These are phyloP conservation scores for Epinephelus moara DNA, from an alignment of 2,113 vertebrate genomes.

Conservation along the genomic window DNA sequence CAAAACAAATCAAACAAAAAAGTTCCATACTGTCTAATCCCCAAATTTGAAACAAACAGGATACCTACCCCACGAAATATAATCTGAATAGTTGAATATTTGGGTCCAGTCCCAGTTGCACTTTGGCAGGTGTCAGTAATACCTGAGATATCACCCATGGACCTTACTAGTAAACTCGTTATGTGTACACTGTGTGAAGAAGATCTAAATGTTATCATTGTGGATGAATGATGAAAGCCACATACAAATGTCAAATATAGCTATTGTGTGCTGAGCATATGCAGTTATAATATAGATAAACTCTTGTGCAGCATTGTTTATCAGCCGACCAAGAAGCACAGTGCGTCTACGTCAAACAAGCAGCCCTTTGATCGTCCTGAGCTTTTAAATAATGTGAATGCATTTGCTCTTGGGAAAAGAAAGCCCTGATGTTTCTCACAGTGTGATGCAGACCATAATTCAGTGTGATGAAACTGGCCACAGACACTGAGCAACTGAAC, in stretches of 20 bases:
- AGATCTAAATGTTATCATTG: slow-evolving; percentile 29
- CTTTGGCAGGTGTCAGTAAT: background rate
- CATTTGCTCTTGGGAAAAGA: background rate
- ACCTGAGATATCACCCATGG: background rate
- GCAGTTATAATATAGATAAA: slow-evolving; percentile 3
- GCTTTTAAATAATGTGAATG: slow-evolving; percentile 20
- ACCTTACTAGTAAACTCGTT: background rate
- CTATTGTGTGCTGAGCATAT: background rate
- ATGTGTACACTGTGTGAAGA: background rate
- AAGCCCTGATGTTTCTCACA: background rate
- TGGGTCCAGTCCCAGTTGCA: too few species aligned
- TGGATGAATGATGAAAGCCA: background rate
- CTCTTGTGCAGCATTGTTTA: slow-evolving; percentile 3
- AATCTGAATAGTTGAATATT: too few species aligned
- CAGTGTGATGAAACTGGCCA: background rate
- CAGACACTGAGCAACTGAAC: background rate
- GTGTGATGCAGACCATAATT: slow-evolving; percentile 17
- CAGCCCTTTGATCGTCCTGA: slow-evolving; percentile 9
- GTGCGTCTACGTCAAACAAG: background rate
- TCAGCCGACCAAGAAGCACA: slow-evolving; percentile 13
- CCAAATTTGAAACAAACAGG: too few species aligned
- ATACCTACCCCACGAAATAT: too few species aligned
- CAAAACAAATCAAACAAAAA: too few species aligned
- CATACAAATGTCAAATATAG: slow-evolving; percentile 28
- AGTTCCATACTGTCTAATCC: too few species aligned